phyloP scores from a whole-genome alignment of 2,888 invertebrate genomes.

The Drosophila kokeensis region DNA sequence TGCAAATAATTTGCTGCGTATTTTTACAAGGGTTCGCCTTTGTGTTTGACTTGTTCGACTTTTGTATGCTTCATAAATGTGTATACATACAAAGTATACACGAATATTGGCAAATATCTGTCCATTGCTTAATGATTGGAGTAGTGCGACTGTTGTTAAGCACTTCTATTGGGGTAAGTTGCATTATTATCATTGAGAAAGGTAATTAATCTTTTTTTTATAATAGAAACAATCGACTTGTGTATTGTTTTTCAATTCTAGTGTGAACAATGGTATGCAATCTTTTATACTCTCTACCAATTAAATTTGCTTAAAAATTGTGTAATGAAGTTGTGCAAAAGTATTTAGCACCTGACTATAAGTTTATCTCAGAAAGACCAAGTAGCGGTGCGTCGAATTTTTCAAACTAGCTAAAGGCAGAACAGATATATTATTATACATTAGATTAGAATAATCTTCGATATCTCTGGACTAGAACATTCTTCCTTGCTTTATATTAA shows the following conservation, averaged over 20 bases:
- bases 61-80: constrained; percentile 9
- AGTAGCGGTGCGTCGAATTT: neutral
- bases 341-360: neutral
- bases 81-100: neutral
- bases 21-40: constrained; percentile 50
- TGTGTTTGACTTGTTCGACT: constrained; percentile 35
- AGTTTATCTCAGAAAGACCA: neutral
- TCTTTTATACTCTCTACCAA: neutral
- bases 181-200: neutral
- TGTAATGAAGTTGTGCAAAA: neutral
- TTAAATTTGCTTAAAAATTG: neutral
- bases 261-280: neutral
- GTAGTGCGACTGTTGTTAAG: constrained; percentile 14
- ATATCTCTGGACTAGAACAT: neutral
- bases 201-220: neutral
- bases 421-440: neutral
- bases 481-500: neutral
- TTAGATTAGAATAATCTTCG: neutral
- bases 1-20: constrained; percentile 48
- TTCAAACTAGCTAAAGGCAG: neutral
- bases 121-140: constrained; percentile 27
- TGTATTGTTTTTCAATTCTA: neutral
- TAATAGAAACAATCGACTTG: neutral
- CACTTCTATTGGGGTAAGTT: constrained; percentile 7
- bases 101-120: constrained; percentile 8